Evolutionary conservation across 2,888 invertebrate species (phyloP), one percentile per base, ranked within the genome.

Genomic region (Mythimna lalbum): DNA sequence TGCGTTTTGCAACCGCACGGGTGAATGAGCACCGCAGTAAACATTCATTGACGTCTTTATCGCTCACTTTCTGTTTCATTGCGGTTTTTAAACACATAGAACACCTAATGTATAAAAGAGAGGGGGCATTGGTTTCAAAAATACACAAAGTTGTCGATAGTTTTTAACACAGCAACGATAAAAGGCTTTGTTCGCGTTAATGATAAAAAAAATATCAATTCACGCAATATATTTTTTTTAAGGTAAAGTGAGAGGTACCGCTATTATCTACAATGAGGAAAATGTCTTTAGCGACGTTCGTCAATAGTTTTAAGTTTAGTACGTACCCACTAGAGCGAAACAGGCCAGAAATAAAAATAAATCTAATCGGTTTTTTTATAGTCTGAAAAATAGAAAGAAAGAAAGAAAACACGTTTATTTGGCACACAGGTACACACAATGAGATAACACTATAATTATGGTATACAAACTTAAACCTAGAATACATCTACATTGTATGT

Each of bases 1-100:
- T 55, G 17, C 53, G 63, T 83, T 81, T 81, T 60, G 80, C 52
- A 83, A 83, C 67, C 19, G 50, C 76, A 79, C 64, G 78, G 63
- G 31, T 75, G 73, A 76, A 61, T 59, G 73, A 68, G n/a, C 65
- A 61, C 57, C 27, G 61, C 68, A 23, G 10, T 21, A n/a, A 10
- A 59, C 33, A 59, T 59, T 33, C 36, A 21, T 49, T 36, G 36
- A 27, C 36, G 63, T 43, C 19, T 61, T n/a, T 66, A 60, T 56
- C 31, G 52, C 27, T 27, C 33, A 63, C 43, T 64, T 68, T 71
- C 21, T 27, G 52, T 39, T 60, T 23, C 57, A 73, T 69, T 70
- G 65, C 73, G 21, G 36, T n/a, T 60, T 63, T 61, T 27, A 63
- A 17, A 21, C 39, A n/a, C 12, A 53, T 6, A 19, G 17, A 1